Conservation (phyloP, 2,797 vertebrate species). For the Vultur gryphus region DNA sequence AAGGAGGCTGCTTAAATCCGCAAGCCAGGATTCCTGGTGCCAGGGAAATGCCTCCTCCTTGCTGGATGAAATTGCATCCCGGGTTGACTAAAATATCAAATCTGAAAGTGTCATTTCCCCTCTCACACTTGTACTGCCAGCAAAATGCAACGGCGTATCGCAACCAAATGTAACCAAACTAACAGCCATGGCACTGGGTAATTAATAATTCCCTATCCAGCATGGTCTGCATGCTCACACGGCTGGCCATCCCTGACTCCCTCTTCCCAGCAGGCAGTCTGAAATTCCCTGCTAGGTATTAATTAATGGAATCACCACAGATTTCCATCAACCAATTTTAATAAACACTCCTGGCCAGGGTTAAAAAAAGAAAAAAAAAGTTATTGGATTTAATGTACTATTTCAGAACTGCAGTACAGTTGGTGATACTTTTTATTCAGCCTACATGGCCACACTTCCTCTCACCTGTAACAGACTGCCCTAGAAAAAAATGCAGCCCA, state of each 20-base stretch:
- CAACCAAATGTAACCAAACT: accelerated
- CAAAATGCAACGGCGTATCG: accelerated
- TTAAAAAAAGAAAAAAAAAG: too few relatives aligned
- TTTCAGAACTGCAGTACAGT: background rate
- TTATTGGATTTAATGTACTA: background rate
- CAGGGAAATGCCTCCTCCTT: background rate
- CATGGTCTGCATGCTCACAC: accelerated
- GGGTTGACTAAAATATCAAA: background rate
- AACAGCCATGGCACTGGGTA: background rate
- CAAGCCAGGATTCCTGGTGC: background rate
- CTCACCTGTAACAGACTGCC: background rate
- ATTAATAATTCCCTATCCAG: background rate
- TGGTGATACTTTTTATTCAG: background rate
- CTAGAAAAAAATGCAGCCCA: background rate
- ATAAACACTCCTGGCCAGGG: background rate
- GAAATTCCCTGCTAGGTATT: background rate
- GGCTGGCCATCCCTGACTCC: background rate
- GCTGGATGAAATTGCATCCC: background rate
- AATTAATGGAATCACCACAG: background rate
- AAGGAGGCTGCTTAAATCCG: background rate
- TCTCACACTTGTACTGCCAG: background rate
- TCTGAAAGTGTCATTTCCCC: background rate
- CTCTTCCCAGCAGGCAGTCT: background rate
- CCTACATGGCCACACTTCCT: background rate
- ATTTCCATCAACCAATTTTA: background rate